Evolutionary conservation across 1,140 invertebrate species (phyloP).

Genomic region (Drosophila lini): DNA sequence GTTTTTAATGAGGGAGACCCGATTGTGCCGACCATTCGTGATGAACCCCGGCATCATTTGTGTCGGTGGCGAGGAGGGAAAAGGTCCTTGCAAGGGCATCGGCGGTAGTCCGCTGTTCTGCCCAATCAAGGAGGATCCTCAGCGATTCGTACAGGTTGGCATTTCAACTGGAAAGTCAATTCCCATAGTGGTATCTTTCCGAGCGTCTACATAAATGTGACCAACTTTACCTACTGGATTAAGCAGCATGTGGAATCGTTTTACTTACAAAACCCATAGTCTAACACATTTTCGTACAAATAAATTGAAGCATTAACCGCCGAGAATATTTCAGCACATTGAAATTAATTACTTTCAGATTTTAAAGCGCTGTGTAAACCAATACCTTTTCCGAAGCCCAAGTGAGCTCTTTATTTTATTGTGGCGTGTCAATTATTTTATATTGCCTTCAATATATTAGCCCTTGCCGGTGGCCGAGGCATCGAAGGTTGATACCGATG

Average conservation of each 20-base stretch:
- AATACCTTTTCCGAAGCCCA: neutral
- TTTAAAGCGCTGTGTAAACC: conserved; percentile 12
- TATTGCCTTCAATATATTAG: conserved; percentile 62
- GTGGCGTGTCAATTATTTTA: conserved; percentile 66
- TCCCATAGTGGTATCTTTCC: too few species aligned
- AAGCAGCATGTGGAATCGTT: neutral
- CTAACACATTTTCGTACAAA: neutral
- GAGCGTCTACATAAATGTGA: too few species aligned
- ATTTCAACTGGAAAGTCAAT: too few species aligned
- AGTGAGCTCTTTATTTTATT: conserved; percentile 13
- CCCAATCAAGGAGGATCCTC: too few species aligned
- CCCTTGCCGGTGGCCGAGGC: conserved; percentile 17
- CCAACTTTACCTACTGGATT: neutral
- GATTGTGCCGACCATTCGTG: too few species aligned
- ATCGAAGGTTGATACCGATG: conserved; percentile 28
- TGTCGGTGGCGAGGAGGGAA: too few species aligned
- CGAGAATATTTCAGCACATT: neutral
- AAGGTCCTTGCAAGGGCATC: too few species aligned
- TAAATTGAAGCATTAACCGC: neutral
- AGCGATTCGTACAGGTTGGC: too few species aligned
- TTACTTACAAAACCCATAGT: neutral
- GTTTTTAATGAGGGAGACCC: too few species aligned
- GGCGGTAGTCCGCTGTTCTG: too few species aligned
- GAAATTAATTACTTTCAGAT: conserved; percentile 3
- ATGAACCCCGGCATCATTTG: too few species aligned